A percentile compares a stretch with the other conserved stretches of the same genome.
Evolutionary conservation across 2,797 vertebrate genomes (phyloP).

Genomic region (Parotocinclus haroldoi): DNA sequence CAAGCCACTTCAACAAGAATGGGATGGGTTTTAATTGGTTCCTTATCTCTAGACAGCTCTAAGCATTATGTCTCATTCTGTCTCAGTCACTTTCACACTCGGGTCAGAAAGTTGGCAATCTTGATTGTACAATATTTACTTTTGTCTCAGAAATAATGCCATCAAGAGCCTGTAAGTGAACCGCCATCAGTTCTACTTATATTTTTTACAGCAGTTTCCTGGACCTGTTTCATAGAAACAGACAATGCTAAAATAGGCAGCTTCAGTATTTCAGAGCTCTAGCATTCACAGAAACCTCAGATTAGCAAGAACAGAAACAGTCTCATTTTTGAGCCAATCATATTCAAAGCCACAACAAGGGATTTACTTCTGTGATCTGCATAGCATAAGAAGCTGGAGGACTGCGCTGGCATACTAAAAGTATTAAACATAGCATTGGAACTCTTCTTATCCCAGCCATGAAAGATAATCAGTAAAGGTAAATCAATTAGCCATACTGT

Average conservation of each 20-base stretch:
- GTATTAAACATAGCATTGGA: slow-evolving; percentile 30
- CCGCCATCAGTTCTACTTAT: no score
- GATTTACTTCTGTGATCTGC: slow-evolving; percentile 51
- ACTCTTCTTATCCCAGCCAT: slow-evolving; percentile 46
- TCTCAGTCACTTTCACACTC: not conserved
- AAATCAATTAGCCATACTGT: slow-evolving; percentile 54
- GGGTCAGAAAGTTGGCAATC: not conserved
- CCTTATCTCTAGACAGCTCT: slow-evolving; percentile 38
- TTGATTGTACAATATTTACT: no score
- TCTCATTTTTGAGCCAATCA: slow-evolving; percentile 30
- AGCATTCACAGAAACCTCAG: no score
- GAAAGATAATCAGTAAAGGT: slow-evolving; percentile 56
- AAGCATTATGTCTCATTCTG: not conserved
- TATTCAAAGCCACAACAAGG: slow-evolving; percentile 51
- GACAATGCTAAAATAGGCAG: no score
- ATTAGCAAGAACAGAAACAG: no score
- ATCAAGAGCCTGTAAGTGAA: no score
- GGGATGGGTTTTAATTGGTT: slow-evolving; percentile 35
- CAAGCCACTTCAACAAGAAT: slow-evolving; percentile 14
- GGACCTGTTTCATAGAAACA: no score
- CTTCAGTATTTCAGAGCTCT: no score
- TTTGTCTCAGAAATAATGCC: no score
- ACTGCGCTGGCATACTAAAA: slow-evolving; percentile 46
- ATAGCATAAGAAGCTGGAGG: slow-evolving; percentile 45
- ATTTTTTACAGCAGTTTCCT: no score